phyloP scores from a whole-genome alignment of 2,113 vertebrate genomes.

The Ariopsis seemanni region DNA sequence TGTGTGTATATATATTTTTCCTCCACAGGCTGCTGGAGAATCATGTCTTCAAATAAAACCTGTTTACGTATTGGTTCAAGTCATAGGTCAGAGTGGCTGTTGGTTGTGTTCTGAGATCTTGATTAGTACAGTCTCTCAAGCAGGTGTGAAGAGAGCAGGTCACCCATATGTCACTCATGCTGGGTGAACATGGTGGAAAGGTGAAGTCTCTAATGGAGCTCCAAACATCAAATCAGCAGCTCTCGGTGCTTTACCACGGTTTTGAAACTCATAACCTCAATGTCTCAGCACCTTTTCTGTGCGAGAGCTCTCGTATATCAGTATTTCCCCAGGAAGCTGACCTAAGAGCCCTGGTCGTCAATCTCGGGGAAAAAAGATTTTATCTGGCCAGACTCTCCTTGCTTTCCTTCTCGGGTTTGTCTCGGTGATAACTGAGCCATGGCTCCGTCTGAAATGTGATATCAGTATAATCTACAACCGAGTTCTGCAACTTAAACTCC shows the following conservation, averaged over 20 bases:
- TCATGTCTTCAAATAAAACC: background rate
- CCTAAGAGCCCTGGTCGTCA: conserved; percentile 69
- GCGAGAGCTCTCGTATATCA: conserved; percentile 65
- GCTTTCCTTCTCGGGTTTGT: conserved; percentile 44
- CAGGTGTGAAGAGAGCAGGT: conserved; percentile 59
- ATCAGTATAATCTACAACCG: conserved; percentile 68
- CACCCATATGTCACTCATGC: conserved; percentile 34
- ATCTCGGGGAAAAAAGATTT: conserved; percentile 64
- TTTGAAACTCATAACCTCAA: conserved; percentile 66
- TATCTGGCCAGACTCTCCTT: conserved; percentile 62
- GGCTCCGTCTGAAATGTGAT: conserved; percentile 72
- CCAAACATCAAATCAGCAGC: conserved; percentile 57
- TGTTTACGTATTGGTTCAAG: conserved; percentile 10
- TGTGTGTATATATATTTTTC: background rate
- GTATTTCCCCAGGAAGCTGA: conserved; percentile 69
- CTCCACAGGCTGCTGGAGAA: background rate
- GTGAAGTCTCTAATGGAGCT: conserved; percentile 51
- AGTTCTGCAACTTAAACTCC: background rate
- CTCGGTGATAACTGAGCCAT: conserved; percentile 59
- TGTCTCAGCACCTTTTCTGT: conserved; percentile 69
- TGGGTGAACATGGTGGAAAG: conserved; percentile 41
- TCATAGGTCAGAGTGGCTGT: background rate
- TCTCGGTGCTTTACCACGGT: conserved; percentile 27
- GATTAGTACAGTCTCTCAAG: conserved; percentile 50
- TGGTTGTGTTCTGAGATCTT: conserved; percentile 43